These are phyloP conservation scores for Phacellophora camtschatica DNA, from an alignment of 30 jellyfish, hydroid and myxozoan species.

Conservation along the genomic window DNA sequence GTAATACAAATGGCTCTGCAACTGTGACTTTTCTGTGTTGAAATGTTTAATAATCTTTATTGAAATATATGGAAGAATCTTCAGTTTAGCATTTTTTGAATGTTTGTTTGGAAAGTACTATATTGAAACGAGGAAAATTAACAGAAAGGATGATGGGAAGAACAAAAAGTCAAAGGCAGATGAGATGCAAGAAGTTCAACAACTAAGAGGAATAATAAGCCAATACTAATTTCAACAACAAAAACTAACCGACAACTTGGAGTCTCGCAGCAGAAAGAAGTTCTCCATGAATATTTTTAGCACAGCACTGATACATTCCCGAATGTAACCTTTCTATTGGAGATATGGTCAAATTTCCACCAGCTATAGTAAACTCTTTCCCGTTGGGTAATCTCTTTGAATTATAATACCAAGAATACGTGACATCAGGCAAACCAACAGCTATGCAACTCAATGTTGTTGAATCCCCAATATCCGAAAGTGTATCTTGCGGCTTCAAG, in stretches of 20 bases:
- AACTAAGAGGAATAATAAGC: too few relatives aligned
- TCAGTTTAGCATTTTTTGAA: too few relatives aligned
- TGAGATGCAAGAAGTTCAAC: too few relatives aligned
- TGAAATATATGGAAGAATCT: too few relatives aligned
- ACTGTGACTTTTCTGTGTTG: too few relatives aligned
- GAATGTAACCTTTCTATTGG: constrained; percentile 43
- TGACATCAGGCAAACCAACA: constrained; percentile 63
- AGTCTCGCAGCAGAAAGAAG: constrained; percentile 56
- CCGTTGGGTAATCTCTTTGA: constrained; percentile 48
- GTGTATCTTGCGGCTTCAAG: constrained; percentile 44
- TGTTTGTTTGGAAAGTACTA: too few relatives aligned
- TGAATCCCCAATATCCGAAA: constrained; percentile 53
- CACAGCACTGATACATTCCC: constrained; percentile 95
- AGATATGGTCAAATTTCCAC: constrained; percentile 80
- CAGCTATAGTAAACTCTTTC: constrained; percentile 52
- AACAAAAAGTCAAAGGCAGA: too few relatives aligned
- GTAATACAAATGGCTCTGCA: too few relatives aligned
- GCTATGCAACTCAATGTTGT: constrained; percentile 76
- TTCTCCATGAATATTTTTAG: constrained; percentile 80
- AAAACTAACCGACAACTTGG: constrained; percentile 70
- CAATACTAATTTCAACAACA: too few relatives aligned
- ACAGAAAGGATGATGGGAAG: too few relatives aligned
- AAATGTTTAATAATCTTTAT: too few relatives aligned
- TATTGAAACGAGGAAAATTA: too few relatives aligned
- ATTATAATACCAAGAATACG: constrained; percentile 82